phyloP scores from a whole-genome alignment of 2,888 invertebrate genomes.

The Thymelicus acteon region DNA sequence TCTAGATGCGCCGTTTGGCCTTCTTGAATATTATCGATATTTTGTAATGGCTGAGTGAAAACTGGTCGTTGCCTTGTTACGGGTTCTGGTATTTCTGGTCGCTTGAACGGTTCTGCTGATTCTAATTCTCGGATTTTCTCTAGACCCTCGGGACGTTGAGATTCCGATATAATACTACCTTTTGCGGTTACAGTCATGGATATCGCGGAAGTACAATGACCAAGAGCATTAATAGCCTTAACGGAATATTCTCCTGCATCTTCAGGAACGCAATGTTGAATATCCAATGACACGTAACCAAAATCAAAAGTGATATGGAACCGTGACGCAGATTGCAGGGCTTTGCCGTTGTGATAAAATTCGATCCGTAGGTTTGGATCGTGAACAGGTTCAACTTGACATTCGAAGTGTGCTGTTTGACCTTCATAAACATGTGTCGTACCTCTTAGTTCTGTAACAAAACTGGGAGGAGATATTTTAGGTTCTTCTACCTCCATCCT shows the following conservation, averaged over 20 bases:
- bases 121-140: conserved; percentile 96
- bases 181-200: conserved; percentile 92
- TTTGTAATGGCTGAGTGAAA: conserved; percentile 97
- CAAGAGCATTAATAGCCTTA: conserved; percentile 95
- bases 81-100: conserved; percentile 92
- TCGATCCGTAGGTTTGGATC: conserved; percentile 95
- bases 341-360: conserved; percentile 96
- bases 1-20: conserved; percentile 98
- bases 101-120: conserved; percentile 90
- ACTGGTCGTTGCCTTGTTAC: conserved; percentile 96
- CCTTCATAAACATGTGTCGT: conserved; percentile 96
- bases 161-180: conserved; percentile 94
- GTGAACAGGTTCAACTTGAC: conserved; percentile 95
- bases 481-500: conserved; percentile 93
- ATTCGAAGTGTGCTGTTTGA: conserved; percentile 97
- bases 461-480: conserved; percentile 91
- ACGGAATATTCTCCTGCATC: conserved; percentile 98
- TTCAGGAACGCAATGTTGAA: conserved; percentile 96
- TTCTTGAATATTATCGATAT: conserved; percentile 94
- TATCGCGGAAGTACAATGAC: conserved; percentile 94
- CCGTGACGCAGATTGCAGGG: conserved; percentile 94
- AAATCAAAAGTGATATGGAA: conserved; percentile 99
- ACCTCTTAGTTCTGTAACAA: conserved; percentile 94
- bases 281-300: conserved; percentile 98
- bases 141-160: conserved; percentile 97